Conservation (phyloP, 2,888 invertebrate species). For the Nephrotoma guestfalica region DNA sequence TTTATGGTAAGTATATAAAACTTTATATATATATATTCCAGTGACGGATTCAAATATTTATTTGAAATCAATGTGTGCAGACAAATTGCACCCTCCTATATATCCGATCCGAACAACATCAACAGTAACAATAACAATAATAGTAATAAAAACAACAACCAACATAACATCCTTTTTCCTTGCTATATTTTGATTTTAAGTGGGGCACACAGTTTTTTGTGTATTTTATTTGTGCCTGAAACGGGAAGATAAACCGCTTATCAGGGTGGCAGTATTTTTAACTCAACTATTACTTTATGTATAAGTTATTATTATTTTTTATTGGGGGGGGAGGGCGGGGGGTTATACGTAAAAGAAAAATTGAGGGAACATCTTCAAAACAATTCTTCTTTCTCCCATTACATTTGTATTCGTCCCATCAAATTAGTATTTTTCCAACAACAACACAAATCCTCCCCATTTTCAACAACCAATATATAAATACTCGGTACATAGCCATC, state of each 20-base stretch:
- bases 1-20: neutral
- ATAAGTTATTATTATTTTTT: neutral
- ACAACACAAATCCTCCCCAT: neutral
- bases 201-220: neutral
- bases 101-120: neutral
- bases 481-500: neutral
- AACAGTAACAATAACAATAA: neutral
- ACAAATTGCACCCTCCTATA: slow-evolving; percentile 2
- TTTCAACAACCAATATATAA: neutral
- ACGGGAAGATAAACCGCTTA: slow-evolving; percentile 24
- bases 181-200: neutral
- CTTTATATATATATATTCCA: neutral
- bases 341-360: neutral
- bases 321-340: neutral
- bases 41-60: neutral
- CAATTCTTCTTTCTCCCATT: neutral
- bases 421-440: neutral
- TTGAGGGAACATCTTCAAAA: neutral
- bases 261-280: slow-evolving; percentile 12
- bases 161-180: slow-evolving; percentile 1
- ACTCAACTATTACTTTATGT: slow-evolving; percentile 7
- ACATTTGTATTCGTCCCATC: neutral
- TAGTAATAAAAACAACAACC: neutral
- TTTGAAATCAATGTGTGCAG: neutral
- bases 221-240: slow-evolving; percentile 15